A percentile compares a stretch with the other conserved stretches of the same genome.
Evolutionary conservation across 2,888 invertebrate species (phyloP).

Genomic region (Himalopsyche kuldschensis): DNA sequence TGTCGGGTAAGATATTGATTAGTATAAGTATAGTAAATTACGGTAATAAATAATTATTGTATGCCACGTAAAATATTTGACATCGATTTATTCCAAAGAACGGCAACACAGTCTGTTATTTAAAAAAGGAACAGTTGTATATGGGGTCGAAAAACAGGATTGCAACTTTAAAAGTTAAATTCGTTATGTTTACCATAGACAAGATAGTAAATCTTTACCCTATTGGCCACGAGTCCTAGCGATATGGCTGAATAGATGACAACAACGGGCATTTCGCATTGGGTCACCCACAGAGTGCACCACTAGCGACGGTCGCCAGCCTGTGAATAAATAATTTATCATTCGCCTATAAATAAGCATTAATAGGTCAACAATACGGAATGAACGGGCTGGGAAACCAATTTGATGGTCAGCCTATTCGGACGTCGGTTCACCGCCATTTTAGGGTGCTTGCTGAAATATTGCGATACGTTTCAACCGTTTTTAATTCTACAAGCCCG

Average conservation of each 20-base stretch:
- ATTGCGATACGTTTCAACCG: neutral
- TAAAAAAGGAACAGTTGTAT: too few relatives aligned
- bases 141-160: too few relatives aligned
- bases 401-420: constrained; percentile 16
- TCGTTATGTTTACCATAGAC: too few relatives aligned
- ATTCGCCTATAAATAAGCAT: constrained; percentile 20
- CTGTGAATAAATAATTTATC: constrained; percentile 20
- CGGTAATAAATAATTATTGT: too few relatives aligned
- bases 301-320: neutral
- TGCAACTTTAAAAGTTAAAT: too few relatives aligned
- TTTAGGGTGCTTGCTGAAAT: neutral
- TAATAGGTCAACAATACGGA: constrained; percentile 18
- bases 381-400: constrained; percentile 10
- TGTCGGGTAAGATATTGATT: too few relatives aligned
- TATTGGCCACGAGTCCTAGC: too few relatives aligned
- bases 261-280: neutral
- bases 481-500: neutral
- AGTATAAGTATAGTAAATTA: too few relatives aligned
- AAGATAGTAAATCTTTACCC: too few relatives aligned
- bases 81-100: too few relatives aligned
- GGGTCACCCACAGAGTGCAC: neutral
- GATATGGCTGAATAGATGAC: neutral
- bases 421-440: neutral
- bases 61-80: too few relatives aligned
- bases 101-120: too few relatives aligned